phyloP scores from a whole-genome alignment of 2,113 vertebrate species.

The human region GRCh38 chr7:39530001-39530500 shows the following conservation, averaged over 20 bases:
- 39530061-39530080: not conserved
- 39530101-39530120: not conserved
- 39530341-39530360: not conserved
- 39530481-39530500: not conserved
- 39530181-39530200: accelerated
- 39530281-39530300: not conserved
- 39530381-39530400: not conserved
- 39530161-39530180: not conserved
- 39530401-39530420: not conserved
- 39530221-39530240: not conserved
- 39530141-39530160: not conserved
- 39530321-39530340: not conserved
- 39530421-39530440: not conserved
- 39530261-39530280: not conserved
- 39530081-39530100: not conserved
- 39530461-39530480: not conserved
- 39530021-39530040: not conserved
- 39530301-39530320: not conserved
- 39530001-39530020: slow-evolving; percentile 38
- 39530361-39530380: not conserved
- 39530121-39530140: not conserved
- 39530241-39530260: not conserved
- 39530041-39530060: not conserved
- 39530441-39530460: not conserved
- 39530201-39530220: not conserved